phyloP scores from a whole-genome alignment of 2,797 vertebrate genomes.

The Enteromius unitaeniatus region DNA sequence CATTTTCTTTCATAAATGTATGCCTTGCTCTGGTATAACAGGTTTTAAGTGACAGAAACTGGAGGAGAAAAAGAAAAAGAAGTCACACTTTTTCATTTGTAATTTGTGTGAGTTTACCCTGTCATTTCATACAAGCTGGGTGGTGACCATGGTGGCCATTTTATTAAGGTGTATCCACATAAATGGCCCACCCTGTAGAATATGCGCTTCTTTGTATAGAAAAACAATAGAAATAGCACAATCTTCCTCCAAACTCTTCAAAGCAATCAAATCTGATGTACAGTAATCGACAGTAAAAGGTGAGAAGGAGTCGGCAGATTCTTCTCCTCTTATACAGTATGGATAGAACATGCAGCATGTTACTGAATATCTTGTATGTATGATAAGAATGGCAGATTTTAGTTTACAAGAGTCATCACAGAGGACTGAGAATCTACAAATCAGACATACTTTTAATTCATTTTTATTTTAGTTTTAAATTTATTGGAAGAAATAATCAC shows the following conservation, averaged over 20 bases:
- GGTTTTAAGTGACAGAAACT: neutral
- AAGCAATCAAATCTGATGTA: neutral
- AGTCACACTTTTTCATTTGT: too few species aligned
- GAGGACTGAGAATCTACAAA: neutral
- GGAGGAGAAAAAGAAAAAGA: neutral
- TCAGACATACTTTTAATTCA: neutral
- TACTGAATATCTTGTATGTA: neutral
- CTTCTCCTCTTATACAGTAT: neutral
- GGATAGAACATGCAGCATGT: neutral
- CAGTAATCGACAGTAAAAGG: neutral
- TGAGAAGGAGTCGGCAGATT: neutral
- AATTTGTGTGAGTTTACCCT: neutral
- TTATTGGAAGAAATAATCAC: neutral
- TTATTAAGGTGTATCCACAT: too few species aligned
- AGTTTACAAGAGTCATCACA: neutral
- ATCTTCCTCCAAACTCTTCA: neutral
- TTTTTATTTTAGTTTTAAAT: neutral
- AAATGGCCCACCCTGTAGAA: too few species aligned
- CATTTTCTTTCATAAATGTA: neutral
- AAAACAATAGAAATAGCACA: neutral
- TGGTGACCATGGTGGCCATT: too few species aligned
- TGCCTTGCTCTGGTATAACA: neutral
- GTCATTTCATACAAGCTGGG: too few species aligned
- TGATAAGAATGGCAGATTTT: neutral
- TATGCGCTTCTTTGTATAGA: neutral